These are phyloP conservation scores for Herpailurus yagouaroundi DNA, from an alignment of 2,113 vertebrate species.

Conservation along the genomic window DNA sequence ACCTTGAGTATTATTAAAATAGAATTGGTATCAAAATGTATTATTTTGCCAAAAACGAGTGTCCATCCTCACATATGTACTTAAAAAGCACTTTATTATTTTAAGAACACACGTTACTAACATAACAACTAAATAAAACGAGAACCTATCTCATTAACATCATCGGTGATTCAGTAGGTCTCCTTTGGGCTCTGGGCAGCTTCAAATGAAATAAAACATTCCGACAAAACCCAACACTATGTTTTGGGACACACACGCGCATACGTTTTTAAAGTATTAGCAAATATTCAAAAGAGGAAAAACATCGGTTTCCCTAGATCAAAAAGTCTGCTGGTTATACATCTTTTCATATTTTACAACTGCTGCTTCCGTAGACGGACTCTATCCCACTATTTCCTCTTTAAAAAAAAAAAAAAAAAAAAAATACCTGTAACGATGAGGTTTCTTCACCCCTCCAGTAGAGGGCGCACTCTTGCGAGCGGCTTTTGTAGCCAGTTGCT, in stretches of 20 bases:
- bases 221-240: neutral
- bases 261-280: neutral
- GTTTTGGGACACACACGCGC: neutral
- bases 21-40: neutral
- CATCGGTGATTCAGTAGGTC: neutral
- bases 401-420: too few species aligned
- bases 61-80: neutral
- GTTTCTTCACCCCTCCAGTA: constrained; percentile 89
- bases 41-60: neutral
- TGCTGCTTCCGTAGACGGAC: neutral
- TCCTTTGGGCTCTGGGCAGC: neutral
- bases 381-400: neutral
- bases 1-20: neutral
- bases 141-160: neutral
- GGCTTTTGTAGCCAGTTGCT: constrained; percentile 88
- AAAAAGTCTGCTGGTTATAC: neutral
- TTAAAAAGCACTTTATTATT: neutral
- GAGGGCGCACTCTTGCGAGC: constrained; percentile 89
- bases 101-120: neutral
- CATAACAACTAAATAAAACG: neutral
- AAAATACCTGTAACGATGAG: constrained; percentile 87
- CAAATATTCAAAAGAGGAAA: neutral
- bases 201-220: constrained; percentile 40
- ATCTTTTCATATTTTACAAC: neutral
- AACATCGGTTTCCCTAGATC: neutral